phyloP scores from a whole-genome alignment of 2,888 invertebrate species.

The Lordiphosa fenestrarum region DNA sequence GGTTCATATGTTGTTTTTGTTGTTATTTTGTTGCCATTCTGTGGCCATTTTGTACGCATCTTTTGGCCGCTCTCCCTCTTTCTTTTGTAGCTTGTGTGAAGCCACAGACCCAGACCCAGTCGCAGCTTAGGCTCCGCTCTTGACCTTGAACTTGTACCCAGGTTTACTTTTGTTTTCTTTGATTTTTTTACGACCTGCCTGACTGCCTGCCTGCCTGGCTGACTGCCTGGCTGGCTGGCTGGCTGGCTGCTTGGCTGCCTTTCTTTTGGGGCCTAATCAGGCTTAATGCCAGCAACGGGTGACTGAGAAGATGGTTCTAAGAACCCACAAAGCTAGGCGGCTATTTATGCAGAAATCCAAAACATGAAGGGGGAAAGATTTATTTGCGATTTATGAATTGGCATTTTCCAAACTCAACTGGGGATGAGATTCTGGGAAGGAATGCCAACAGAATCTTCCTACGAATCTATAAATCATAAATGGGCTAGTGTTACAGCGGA shows the following conservation, averaged over 20 bases:
- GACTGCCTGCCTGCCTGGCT: constrained; percentile 8
- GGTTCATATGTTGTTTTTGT: constrained; percentile 1
- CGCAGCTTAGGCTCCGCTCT: constrained; percentile 47
- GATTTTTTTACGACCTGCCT: constrained; percentile 7
- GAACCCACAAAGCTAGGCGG: constrained; percentile 11
- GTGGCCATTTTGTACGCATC: constrained; percentile 2
- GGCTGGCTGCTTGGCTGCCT: constrained; percentile 32
- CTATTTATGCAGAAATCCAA: background rate
- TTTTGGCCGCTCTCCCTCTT: constrained; percentile 12
- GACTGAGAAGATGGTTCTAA: constrained; percentile 10
- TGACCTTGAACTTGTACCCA: constrained; percentile 70
- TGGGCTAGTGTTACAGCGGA: too few species aligned
- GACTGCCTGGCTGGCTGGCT: constrained; percentile 24
- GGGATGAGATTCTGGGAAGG: constrained; percentile 3
- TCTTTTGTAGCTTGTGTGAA: constrained; percentile 15
- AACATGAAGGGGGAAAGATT: constrained; percentile 11
- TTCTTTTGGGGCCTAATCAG: constrained; percentile 58
- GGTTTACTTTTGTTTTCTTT: constrained; percentile 75
- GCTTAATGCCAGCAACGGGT: constrained; percentile 64
- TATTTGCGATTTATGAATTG: constrained; percentile 19
- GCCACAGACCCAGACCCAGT: constrained; percentile 2
- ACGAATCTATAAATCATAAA: too few species aligned
- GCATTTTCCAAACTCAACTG: constrained; percentile 1
- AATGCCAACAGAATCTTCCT: background rate
- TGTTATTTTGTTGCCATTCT: constrained; percentile 11